Base-by-base conservation (phyloP, 2,888 invertebrate genomes). In the Drosophila stalkeri region DNA sequence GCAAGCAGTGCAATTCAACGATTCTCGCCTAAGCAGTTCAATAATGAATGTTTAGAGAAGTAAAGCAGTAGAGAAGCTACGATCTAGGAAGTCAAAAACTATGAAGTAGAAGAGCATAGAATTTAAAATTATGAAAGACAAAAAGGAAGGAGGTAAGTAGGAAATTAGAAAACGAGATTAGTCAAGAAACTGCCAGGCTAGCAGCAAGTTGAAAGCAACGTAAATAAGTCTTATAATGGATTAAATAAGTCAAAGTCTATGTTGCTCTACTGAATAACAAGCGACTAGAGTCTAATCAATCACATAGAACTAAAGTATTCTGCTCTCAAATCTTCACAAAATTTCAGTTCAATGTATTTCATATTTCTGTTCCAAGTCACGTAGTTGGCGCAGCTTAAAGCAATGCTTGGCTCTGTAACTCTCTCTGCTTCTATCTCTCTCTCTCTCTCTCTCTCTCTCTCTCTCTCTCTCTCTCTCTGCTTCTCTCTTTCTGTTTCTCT, bases 331-430 rank as follows among this genome's bases (percentile, higher is more conserved):
- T 18, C 31, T n/a, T 11, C 18, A 27, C 33, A 31, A 12, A 12
- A 49, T 49, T 49, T 49, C 31, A 33, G 18, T 12, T 33, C 18
- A 51, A 51, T 33, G 49, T 31, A 51, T 51, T 51, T 51, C 12
- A 51, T 33, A 51, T 18, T 51, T 31, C 31, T 18, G 12, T 33
- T 11, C 12, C 49, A 31, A 51, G 49, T 51, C 49, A 51, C 49
- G 49, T 51, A 51, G 18, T 18, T 51, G 49, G 31, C 49, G 49
- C 31, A 51, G 49, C 49, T 49, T 49, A 49, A 33, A n/a, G 49
- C 49, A 33, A 6, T 18, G 11, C n/a, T 47, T 1, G 5, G 0
- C 14, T 20, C 44, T 20, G 12, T 12, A 4, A 20, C 20, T 20
- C 44, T n/a, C n/a, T n/a, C n/a, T n/a, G n/a, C n/a, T n/a, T n/a